Evolutionary conservation across 2,797 vertebrate species (phyloP).

Genomic region (Anguilla megastoma): DNA sequence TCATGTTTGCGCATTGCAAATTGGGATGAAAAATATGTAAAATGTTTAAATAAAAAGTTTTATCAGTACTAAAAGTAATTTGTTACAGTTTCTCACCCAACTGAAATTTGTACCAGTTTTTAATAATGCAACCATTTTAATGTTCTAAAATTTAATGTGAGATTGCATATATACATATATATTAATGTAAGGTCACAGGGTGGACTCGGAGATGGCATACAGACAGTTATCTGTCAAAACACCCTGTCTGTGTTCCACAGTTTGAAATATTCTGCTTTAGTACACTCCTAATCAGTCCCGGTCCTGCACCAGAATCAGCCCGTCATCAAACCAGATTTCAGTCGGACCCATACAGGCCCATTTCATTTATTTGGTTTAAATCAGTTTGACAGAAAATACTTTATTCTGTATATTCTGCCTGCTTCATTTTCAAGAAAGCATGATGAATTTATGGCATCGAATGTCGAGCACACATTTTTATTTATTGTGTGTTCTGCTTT

Average conservation of each 20-base stretch:
- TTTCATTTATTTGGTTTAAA: neutral
- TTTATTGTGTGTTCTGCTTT: neutral
- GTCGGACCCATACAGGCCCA: neutral
- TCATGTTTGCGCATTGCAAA: neutral
- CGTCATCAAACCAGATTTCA: neutral
- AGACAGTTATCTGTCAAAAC: neutral
- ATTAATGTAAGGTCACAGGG: neutral
- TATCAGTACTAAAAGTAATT: neutral
- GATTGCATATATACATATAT: too few relatives aligned
- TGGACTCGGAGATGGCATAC: neutral
- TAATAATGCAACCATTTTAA: neutral
- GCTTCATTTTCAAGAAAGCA: neutral
- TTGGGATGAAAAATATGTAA: neutral
- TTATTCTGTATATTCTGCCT: neutral
- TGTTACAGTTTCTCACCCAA: neutral
- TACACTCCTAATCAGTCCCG: neutral
- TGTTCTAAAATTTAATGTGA: neutral
- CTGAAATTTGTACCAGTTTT: neutral
- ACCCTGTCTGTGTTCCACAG: neutral
- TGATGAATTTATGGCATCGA: neutral
- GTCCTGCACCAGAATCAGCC: neutral
- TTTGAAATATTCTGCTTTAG: neutral
- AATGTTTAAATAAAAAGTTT: neutral
- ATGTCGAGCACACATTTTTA: neutral
- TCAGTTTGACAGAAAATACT: neutral